Evolutionary conservation across 1,140 invertebrate species (phyloP).

Genomic region (Mactra quadrangularis): DNA sequence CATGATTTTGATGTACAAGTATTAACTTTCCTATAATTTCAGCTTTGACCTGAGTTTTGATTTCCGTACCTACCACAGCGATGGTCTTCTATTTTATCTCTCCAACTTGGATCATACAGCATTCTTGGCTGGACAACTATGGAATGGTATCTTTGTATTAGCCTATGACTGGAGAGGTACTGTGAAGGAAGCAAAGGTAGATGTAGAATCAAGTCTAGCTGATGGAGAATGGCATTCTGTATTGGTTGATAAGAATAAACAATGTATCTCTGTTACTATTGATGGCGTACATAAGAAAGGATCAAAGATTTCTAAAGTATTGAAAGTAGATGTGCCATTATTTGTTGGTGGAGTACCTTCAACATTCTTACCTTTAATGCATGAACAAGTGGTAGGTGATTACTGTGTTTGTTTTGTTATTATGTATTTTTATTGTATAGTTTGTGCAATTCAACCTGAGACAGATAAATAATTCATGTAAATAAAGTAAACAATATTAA

Average conservation of each 20-base stretch:
- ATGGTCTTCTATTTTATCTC: constrained; percentile 91
- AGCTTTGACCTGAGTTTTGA: constrained; percentile 90
- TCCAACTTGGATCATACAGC: constrained; percentile 86
- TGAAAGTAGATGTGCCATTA: constrained; percentile 88
- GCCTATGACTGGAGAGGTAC: constrained; percentile 86
- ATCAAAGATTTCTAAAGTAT: constrained; percentile 88
- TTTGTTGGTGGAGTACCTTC: constrained; percentile 91
- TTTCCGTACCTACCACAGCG: constrained; percentile 93
- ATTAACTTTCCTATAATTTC: constrained; percentile 63
- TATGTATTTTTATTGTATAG: too few species aligned
- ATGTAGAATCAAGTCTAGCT: constrained; percentile 87
- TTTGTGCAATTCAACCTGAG: too few species aligned
- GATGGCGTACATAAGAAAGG: constrained; percentile 86
- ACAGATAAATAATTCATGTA: too few species aligned
- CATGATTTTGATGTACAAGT: too few species aligned
- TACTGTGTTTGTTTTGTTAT: too few species aligned
- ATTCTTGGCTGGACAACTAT: constrained; percentile 89
- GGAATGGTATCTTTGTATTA: constrained; percentile 89
- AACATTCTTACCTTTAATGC: constrained; percentile 78
- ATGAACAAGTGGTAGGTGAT: constrained; percentile 67
- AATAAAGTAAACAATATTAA: too few species aligned
- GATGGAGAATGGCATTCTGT: constrained; percentile 94
- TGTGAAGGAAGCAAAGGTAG: constrained; percentile 79
- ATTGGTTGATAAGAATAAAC: constrained; percentile 22
- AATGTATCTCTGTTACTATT: constrained; percentile 85